Evolutionary conservation across 2,888 invertebrate species (phyloP), one percentile per base, ranked within the genome.

Genomic region (Sepiola atlantica): DNA sequence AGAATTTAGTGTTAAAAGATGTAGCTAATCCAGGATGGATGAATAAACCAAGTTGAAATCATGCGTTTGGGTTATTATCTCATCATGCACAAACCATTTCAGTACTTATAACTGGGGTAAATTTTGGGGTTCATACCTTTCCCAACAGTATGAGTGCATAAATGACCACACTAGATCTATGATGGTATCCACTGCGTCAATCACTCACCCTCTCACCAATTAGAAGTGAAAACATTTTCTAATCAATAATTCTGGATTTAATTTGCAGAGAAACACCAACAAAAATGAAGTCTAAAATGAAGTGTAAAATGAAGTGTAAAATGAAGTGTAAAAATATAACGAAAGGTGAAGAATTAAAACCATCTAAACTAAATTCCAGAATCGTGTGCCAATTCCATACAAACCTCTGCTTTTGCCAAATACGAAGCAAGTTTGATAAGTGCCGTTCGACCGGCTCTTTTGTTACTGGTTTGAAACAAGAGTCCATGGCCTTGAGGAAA

Each of bases 321-420:
- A n/a, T n/a, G n/a, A n/a, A 4, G 45, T 45, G 2, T 45, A 4
- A 45, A 45, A 45, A 45, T 45, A 45, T 2, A 45, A 45, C 45
- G 10, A n/a, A 77, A 32, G n/a, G 14, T 77, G 77, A 77, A 77
- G 12, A 77, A 77, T n/a, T 32, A 3, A 32, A 77, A 77, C 1
- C 16, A 77, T n/a, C n/a, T 77, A n/a, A 77, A 77, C 16, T n/a
- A 16, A 77, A 77, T 77, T 77, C n/a, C 77, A 77, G n/a, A 32
- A 77, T 32, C 4, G n/a, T n/a, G 32, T 77, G 77, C n/a, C 77
- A 32, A 14, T 77, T n/a, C 8, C 45, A 45, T 32, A 35, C 95
- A 94, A 95, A 97, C 97, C 96, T 97, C 97, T 95, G 96, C 96
- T 94, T 96, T 96, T 54, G 97, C 96, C n/a, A 97, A 96, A 94